A percentile compares a stretch with the other conserved stretches of the same genome.
phyloP scores from a whole-genome alignment of 2,888 invertebrate genomes.

The Hoplodrina ambigua region DNA sequence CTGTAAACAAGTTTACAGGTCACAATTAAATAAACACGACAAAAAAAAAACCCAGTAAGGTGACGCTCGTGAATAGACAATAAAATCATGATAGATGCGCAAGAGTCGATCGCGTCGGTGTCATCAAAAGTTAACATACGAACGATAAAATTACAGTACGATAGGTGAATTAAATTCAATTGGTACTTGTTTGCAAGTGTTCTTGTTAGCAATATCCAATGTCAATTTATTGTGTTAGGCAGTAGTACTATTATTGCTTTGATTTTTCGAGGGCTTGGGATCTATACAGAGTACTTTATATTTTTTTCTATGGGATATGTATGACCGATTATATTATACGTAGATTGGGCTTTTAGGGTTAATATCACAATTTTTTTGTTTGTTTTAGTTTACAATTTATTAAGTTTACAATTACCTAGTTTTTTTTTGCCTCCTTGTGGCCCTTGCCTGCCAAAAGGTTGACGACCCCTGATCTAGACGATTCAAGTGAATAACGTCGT shows the following conservation, averaged over 20 bases:
- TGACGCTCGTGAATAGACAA: conserved; percentile 7
- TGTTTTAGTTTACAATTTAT: no score
- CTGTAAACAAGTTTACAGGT: neutral
- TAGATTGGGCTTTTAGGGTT: no score
- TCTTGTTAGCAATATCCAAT: conserved; percentile 48
- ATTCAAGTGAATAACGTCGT: neutral
- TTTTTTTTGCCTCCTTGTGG: no score
- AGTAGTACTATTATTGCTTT: neutral
- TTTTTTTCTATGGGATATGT: no score
- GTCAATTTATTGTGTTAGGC: conserved; percentile 22
- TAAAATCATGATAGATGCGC: conserved; percentile 12
- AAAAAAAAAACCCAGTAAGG: neutral
- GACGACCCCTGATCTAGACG: no score
- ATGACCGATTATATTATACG: no score
- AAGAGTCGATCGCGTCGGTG: conserved; percentile 21
- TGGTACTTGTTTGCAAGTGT: conserved; percentile 48
- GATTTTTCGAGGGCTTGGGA: conserved; percentile 1
- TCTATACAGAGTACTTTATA: no score
- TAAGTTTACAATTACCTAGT: no score
- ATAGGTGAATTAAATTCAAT: conserved; percentile 58
- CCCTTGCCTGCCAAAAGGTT: no score
- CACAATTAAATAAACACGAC: neutral
- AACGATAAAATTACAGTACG: conserved; percentile 28
- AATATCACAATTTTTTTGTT: no score
- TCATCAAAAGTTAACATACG: conserved; percentile 35